These are phyloP conservation scores for Myiagra hebetior DNA, from an alignment of 2,113 vertebrate species.

Conservation along the genomic window DNA sequence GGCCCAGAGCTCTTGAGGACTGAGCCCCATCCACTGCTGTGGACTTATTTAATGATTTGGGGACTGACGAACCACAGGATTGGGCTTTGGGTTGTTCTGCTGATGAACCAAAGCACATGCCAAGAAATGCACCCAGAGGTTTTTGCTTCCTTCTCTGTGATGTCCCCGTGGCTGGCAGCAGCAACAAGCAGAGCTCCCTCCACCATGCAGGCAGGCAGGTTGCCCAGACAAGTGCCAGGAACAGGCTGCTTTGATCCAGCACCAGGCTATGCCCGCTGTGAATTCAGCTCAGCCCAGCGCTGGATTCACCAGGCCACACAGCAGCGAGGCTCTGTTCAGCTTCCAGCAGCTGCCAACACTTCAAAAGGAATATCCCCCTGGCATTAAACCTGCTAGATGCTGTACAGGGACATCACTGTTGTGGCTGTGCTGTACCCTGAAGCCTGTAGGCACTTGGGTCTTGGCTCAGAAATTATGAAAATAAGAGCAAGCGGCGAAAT, in stretches of 20 bases:
- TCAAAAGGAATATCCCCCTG: not conserved
- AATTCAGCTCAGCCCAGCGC: not conserved
- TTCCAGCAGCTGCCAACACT: not conserved
- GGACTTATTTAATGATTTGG: not conserved
- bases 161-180: not conserved
- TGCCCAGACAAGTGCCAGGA: not conserved
- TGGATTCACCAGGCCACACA: not conserved
- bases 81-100: not conserved
- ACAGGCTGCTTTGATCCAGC: not conserved
- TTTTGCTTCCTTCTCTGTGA: not conserved
- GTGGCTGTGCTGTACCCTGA: not conserved
- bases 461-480: not conserved
- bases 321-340: not conserved
- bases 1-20: not conserved
- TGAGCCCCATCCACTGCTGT: not conserved
- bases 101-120: not conserved
- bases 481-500: fast-evolving
- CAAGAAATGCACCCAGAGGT: not conserved
- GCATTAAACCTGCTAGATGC: not conserved
- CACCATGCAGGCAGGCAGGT: not conserved
- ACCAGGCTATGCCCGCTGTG: not conserved
- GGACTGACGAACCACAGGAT: not conserved
- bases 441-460: not conserved
- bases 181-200: not conserved
- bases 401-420: not conserved